A percentile compares a stretch with the other conserved stretches of the same genome.
These are phyloP conservation scores for Calyptommatus sinebrachiatus DNA, from an alignment of 2,113 vertebrate genomes.

Conservation along the genomic window DNA sequence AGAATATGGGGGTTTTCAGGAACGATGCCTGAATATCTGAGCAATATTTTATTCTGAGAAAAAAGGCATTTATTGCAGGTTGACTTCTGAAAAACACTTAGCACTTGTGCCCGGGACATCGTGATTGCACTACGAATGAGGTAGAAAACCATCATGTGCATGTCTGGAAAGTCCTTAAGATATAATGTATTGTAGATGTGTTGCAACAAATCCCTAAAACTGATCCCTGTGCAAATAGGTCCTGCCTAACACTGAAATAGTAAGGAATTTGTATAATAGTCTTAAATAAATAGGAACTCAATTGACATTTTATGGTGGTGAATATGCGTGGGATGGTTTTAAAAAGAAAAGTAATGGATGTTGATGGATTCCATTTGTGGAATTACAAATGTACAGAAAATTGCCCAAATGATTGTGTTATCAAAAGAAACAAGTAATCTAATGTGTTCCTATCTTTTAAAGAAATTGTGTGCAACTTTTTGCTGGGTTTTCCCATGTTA, in stretches of 20 bases:
- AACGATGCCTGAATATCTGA: too few species aligned
- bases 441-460: neutral
- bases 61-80: too few species aligned
- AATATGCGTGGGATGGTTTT: neutral
- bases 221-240: too few species aligned
- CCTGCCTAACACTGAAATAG: neutral
- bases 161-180: too few species aligned
- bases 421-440: neutral
- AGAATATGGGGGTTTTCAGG: too few species aligned
- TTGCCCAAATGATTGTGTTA: neutral
- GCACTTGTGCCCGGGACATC: too few species aligned
- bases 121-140: too few species aligned
- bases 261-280: neutral
- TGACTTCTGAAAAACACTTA: too few species aligned
- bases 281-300: conserved; percentile 3
- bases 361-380: neutral
- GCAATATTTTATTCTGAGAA: too few species aligned
- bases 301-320: neutral
- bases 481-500: conserved; percentile 25
- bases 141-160: too few species aligned
- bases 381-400: neutral
- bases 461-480: conserved; percentile 1
- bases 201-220: too few species aligned
- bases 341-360: neutral
- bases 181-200: too few species aligned